Evolutionary conservation across 2,888 invertebrate species (phyloP), one percentile per base, ranked within the genome.

Genomic region (Priocnemis perturbator): DNA sequence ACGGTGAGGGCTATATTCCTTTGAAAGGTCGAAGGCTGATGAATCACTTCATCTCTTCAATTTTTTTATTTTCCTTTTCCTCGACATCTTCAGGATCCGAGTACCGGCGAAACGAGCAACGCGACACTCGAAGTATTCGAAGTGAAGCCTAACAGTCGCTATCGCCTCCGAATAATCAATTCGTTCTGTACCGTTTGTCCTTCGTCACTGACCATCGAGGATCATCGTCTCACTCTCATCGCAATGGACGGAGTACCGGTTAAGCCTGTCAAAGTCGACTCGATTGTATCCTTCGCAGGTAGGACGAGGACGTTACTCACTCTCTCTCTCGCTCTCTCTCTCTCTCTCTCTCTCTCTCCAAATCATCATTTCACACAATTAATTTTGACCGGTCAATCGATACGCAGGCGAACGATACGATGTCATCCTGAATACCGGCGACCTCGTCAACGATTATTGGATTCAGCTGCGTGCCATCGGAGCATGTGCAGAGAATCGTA

Each of bases 391-490:
- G n/a, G n/a, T 4, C 3, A 26, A 26, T 26, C 19, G 56, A 37
- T 57, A 89, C 88, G 64, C 90, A 90, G 93, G 93, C 0, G 93
- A 93, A 79, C 90, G 93, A 26, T 91, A 92, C 89, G 93, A 93
- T 74, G 91, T 93, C 2, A 90, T 93, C 0, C 84, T 93, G 14
- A 85, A 85, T 47, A 90, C 91, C 0, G 87, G 90, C 70, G 89
- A 90, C 71, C 78, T 83, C 0, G 79, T 87, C 15, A 90, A 87
- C 14, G 88, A 90, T 9, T 91, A 91, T 81, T 92, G 91, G 91
- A 90, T 92, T 64, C 90, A 90, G 69, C 88, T 90, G 17, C 86
- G 89, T 57, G 91, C 90, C 17, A 82, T 91, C 5, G 89, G 90
- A 52, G 90, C 90, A 69, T 91, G 91, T 75, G 83, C 78, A 0